Conservation (phyloP, 1,140 invertebrate species). For the Papilio polytes region DNA sequence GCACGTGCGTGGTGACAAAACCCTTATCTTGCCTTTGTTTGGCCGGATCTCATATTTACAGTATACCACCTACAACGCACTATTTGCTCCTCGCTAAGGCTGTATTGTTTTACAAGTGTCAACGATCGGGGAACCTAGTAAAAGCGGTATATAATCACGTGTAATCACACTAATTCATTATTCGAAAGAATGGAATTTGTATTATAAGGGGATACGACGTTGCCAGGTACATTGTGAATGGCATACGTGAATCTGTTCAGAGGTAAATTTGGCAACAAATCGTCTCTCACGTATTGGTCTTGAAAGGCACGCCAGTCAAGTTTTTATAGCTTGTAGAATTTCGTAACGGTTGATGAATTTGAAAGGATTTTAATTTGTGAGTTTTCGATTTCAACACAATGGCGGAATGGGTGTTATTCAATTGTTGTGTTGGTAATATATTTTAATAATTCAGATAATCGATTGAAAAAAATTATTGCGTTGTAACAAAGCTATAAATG, state of each 20-base stretch:
- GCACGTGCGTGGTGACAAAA: conserved; percentile 63
- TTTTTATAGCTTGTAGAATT: conserved; percentile 46
- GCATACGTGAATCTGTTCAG: conserved; percentile 48
- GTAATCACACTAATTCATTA: not conserved
- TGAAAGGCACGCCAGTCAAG: conserved; percentile 52
- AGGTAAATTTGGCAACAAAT: conserved; percentile 61
- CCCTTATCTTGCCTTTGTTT: conserved; percentile 61
- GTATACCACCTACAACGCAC: conserved; percentile 27
- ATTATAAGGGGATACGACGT: conserved; percentile 53
- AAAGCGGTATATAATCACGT: not conserved
- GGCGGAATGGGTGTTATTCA: conserved; percentile 18
- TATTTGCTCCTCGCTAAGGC: conserved; percentile 31
- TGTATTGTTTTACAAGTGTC: conserved; percentile 23
- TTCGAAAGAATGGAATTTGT: conserved; percentile 38
- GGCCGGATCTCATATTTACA: conserved; percentile 51
- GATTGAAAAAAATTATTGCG: no score
- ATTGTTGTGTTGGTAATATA: conserved; percentile 22
- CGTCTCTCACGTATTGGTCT: conserved; percentile 46
- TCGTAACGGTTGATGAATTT: conserved; percentile 41
- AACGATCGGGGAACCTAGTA: conserved; percentile 26
- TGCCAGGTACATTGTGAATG: conserved; percentile 50
- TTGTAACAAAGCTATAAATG: not conserved
- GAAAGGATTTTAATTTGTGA: conserved; percentile 40
- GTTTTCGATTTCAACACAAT: conserved; percentile 39
- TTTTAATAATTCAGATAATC: conserved; percentile 22